Percentiles rank a stretch among this genome's conserved stretches.
Evolutionary conservation across 2,797 vertebrate species (phyloP).

Genomic region (Cheirogaleus major): DNA sequence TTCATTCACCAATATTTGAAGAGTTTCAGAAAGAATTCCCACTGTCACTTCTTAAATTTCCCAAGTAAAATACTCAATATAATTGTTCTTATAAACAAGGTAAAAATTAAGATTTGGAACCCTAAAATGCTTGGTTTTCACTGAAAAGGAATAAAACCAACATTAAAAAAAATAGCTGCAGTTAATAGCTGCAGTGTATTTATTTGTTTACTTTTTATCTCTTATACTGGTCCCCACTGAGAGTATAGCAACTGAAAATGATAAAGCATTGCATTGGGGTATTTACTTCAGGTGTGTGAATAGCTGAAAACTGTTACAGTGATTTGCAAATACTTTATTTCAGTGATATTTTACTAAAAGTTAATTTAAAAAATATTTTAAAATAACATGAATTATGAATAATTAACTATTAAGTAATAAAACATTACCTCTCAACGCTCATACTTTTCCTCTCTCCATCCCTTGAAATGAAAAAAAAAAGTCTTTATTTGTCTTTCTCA

Average conservation of each 20-base stretch:
- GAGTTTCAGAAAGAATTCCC: conserved; percentile 5
- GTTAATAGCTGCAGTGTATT: neutral
- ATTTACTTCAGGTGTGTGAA: neutral
- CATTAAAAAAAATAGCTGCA: neutral
- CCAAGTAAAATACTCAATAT: neutral
- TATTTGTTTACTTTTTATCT: too few species aligned
- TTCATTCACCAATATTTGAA: neutral
- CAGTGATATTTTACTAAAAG: neutral
- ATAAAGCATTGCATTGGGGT: neutral
- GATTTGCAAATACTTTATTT: neutral
- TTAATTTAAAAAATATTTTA: conserved; percentile 24
- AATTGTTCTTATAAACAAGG: neutral
- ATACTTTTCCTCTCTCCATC: conserved; percentile 98
- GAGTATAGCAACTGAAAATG: neutral
- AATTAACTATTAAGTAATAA: conserved; percentile 47
- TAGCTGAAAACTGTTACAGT: neutral
- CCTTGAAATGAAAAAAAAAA: too few species aligned
- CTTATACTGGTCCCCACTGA: neutral
- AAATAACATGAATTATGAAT: neutral
- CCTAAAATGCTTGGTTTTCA: conserved; percentile 27
- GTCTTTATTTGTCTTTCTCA: conserved; percentile 49
- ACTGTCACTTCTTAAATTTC: neutral
- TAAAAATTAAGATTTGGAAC: conserved; percentile 25
- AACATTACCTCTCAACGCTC: conserved; percentile 95
- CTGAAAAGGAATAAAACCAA: neutral